Base-by-base conservation (phyloP, 2,113 vertebrate genomes). In the Tinamus guttatus region DNA sequence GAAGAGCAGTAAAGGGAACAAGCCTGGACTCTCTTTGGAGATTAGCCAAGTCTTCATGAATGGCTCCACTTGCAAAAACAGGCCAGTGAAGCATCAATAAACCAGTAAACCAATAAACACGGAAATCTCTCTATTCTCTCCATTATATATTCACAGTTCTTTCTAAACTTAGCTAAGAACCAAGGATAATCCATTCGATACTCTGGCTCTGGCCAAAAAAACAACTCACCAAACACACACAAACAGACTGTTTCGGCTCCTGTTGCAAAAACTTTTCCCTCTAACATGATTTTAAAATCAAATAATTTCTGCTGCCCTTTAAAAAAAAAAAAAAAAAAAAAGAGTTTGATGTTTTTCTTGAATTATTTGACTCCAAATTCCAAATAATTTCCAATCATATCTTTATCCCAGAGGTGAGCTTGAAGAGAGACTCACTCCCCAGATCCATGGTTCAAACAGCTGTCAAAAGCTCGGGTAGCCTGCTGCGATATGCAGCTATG, bases 121-220 rank as follows among this genome's bases (percentile, higher is more conserved):
- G 78, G 62, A 95, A 89, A 89, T 95, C 89, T 92, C 88, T 86
- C 89, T 83, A 94, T 85, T 94, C 83, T 80, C 90, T 83, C 90
- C 70, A 90, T 93, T 96, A 94, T 79, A 79, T 63, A 93, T 71
- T 75, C 75, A 89, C 83, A 95, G 88, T 38, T 87, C 54, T 80
- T 96, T 97, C 96, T 94, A 95, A 95, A 96, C 81, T 92, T 96
- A 95, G 87, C 91, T 96, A 95, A 96, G 93, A 96, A 87, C 60
- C 87, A 90, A 62, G 89, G 81, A 90, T 96, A 96, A 88, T 97
- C 85, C 87, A 96, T 95, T 96, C 1, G 80, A 92, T 85, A 92
- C 85, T 84, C 88, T 95, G 80, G 85, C 85, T 89, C 83, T 91
- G 76, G 71, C 49, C 49, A 95, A 82, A 92, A 59, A 52, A 16